Conservation (phyloP, 1,140 invertebrate species). For the Aradophagus sp. region DNA sequence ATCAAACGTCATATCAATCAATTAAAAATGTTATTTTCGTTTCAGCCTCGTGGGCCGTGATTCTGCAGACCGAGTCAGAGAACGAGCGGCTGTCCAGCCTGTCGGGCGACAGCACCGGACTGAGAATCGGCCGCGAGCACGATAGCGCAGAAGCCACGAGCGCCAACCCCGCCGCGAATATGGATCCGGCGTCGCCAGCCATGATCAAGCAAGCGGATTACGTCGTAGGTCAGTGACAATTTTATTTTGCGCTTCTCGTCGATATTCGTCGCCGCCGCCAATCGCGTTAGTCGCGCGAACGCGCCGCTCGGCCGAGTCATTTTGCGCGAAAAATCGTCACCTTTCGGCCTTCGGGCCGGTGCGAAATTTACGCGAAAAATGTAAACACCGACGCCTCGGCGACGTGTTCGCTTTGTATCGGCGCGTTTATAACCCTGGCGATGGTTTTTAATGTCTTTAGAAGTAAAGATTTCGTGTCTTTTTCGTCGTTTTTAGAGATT, state of each 20-base stretch:
- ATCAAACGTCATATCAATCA: neutral
- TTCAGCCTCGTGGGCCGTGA: conserved; percentile 67
- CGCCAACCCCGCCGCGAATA: conserved; percentile 55
- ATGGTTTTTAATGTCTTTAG: no score
- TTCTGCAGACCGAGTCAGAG: conserved; percentile 65
- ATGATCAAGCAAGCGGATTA: conserved; percentile 71
- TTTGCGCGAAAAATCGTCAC: no score
- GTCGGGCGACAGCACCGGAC: conserved; percentile 64
- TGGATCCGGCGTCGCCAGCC: conserved; percentile 69
- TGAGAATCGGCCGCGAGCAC: conserved; percentile 63
- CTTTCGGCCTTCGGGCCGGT: no score
- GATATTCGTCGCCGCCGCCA: conserved; percentile 26
- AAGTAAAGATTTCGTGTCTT: no score
- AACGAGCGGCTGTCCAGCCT: conserved; percentile 63
- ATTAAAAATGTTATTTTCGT: conserved; percentile 9
- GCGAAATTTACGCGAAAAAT: no score
- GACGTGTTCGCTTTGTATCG: no score
- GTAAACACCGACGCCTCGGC: no score
- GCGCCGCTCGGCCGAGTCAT: no score
- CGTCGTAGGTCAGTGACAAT: conserved; percentile 69
- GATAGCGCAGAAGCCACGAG: conserved; percentile 67
- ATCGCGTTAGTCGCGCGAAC: no score
- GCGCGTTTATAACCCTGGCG: no score
- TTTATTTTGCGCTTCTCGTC: conserved; percentile 26
- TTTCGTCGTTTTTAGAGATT: no score